phyloP scores from a whole-genome alignment of 2,113 vertebrate species.

The Saccopteryx bilineata region DNA sequence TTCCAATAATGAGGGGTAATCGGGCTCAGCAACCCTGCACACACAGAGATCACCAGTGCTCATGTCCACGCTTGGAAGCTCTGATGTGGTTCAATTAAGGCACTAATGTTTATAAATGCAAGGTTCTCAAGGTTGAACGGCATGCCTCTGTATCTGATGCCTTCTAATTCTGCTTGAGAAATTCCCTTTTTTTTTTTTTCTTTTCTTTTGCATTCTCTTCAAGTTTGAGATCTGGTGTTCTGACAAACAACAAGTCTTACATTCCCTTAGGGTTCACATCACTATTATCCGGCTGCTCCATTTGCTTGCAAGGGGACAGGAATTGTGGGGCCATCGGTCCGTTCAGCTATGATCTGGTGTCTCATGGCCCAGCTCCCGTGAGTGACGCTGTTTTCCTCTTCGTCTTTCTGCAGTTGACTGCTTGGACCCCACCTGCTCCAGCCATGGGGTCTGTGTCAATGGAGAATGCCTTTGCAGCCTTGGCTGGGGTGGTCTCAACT shows the following conservation, averaged over 20 bases:
- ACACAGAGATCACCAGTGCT: neutral
- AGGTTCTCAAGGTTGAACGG: neutral
- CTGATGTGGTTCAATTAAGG: neutral
- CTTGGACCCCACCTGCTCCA: constrained; percentile 97
- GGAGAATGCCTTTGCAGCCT: constrained; percentile 98
- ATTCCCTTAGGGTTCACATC: neutral
- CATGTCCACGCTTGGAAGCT: neutral
- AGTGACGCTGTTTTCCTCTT: neutral
- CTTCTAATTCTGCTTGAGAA: constrained; percentile 42
- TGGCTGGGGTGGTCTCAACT: constrained; percentile 97
- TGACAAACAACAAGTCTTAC: constrained; percentile 28
- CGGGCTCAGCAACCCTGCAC: neutral
- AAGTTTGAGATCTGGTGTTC: constrained; percentile 17
- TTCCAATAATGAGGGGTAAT: neutral
- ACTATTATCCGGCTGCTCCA: neutral
- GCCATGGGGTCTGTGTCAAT: constrained; percentile 97
- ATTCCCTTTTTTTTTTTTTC: neutral
- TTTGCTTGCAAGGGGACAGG: neutral
- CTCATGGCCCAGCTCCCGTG: neutral
- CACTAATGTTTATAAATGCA: neutral
- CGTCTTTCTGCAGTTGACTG: constrained; percentile 93
- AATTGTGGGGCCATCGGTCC: rapidly evolving
- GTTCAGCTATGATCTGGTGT: rapidly evolving
- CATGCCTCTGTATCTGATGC: neutral
- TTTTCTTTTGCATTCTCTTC: constrained; percentile 18